Percentiles rank a stretch among this genome's conserved stretches.
Evolutionary conservation across 2,797 vertebrate genomes (phyloP).

Genomic region (Rhodeus uyekii): DNA sequence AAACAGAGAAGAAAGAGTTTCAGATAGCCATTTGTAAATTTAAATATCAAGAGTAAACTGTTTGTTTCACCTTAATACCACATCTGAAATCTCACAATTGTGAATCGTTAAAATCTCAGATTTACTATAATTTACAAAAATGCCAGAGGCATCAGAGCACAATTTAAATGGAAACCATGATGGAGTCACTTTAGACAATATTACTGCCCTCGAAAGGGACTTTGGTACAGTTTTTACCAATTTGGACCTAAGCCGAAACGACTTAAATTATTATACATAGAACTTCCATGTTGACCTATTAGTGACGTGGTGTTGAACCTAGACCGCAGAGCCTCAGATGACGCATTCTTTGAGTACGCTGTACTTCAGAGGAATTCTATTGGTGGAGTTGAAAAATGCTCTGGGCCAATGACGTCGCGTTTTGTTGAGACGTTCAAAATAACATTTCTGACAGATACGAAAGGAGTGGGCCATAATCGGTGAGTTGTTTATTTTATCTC

Average conservation of each 20-base stretch:
- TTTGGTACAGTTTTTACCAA: background rate
- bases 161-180: background rate
- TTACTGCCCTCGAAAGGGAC: too few species aligned
- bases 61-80: background rate
- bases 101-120: background rate
- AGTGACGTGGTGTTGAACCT: background rate
- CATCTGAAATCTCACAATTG: background rate
- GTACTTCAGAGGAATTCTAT: conserved; percentile 19
- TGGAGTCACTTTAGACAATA: background rate
- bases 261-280: background rate
- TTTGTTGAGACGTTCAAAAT: conserved; percentile 50
- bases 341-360: conserved; percentile 12
- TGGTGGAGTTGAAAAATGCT: conserved; percentile 37
- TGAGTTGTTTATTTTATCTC: conserved; percentile 63
- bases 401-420: conserved; percentile 46
- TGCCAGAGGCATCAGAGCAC: background rate
- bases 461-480: conserved; percentile 57
- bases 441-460: conserved; percentile 44
- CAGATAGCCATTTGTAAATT: background rate
- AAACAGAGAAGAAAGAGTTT: background rate
- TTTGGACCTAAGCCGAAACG: background rate
- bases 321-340: background rate
- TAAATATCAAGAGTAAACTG: background rate
- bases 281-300: too few species aligned
- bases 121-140: background rate